Base-by-base conservation (phyloP, 1,140 invertebrate species). In the Wasmannia auropunctata region DNA sequence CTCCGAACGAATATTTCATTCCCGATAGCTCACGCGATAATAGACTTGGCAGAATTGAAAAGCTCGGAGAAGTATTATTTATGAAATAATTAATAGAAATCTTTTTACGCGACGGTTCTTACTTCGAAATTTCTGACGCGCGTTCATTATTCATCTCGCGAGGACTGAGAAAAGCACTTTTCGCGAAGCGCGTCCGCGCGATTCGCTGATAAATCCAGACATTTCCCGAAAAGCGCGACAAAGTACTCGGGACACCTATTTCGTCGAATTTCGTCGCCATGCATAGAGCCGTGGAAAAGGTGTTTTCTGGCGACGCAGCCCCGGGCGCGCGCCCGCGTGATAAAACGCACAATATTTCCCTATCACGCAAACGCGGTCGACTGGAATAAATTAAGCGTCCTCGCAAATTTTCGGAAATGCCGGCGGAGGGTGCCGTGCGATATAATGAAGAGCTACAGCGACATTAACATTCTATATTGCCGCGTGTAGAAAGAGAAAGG, bases 271-370 rank as follows among this genome's bases (percentile, higher is more conserved):
- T 72, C 37, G 65, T 74, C 37, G 51, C 19, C 19, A 37, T 43
- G 28, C 72, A 56, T 43, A 72, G 79, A 81, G 65, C 19, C 19
- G 65, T 31, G 65, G 25, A 72, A 58, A 58, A 54, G 67, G 37
- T 37, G 51, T 46, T 72, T 74, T 54, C 51, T 34, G 34, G 65
- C 19, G 49, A 25, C 37, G 4, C 6, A 40, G 34, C 3, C 34
- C 34, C n/a, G 34, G 22, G 34, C 10, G 62, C n/a, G 34, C 34
- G 62, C 2, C n/a, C 34, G 25, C n/a, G 67, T 83, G 79, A 83
- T 74, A 83, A 83, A 83, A 83, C 67, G 51, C 51, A 83, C 79
- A 83, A 83, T 83, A 83, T 83, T 83, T 83, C 40, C 79, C 67
- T 58, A 83, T 83, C 79, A 83, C 37, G 65, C 37, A 28, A 70